Base-by-base conservation (phyloP, 1,140 invertebrate species). In the Scaptomyza graminum region DNA sequence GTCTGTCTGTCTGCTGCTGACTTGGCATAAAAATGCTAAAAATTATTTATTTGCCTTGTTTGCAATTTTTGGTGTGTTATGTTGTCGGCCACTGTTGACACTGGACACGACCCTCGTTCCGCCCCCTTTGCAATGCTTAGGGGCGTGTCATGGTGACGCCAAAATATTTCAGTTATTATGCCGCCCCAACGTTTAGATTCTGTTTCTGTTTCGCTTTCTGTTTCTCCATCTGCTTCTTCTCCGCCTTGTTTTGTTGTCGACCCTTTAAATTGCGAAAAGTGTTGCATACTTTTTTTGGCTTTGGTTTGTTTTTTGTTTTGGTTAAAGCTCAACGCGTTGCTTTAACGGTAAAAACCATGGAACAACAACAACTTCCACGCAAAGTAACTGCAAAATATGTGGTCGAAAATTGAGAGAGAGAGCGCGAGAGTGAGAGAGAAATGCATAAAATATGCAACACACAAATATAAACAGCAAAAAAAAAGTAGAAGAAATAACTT, bases 41-140 rank as follows among this genome's bases (percentile, higher is more conserved):
- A 87, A 85, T 85, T 85, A 85, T 85, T 85, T 85, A 85, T 85
- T 88, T 87, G 83, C 83, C 75, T 87, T 88, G 83, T 88, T 88
- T 90, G 83, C 83, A 87, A 79, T 87, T 87, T 89, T 66, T 67
- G 43, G 54, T 18, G 18, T 15, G 41, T 39, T 18, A 13, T 44
- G 25, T 37, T 59, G 34, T 37, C 43, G 34, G 12, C 22, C 68
- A 71, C 28, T 84, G 76, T 85, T 85, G 76, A 84, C 81, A 85
- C 76, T 85, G 74, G 55, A 49, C 69, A 41, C 37, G 37, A 34
- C 28, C 28, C 9, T 28, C 31, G 11, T 18, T 16, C 28, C 50
- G 13, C 9, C 28, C 39, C 22, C 47, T 9, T 28, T 22, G 18
- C 22, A 44, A 6, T 31, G 37, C 25, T 46, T 25, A 16, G 65